A percentile compares a stretch with the other conserved stretches of the same genome.
Conservation (phyloP, 2,797 vertebrate genomes). For the Vireo griseus region DNA sequence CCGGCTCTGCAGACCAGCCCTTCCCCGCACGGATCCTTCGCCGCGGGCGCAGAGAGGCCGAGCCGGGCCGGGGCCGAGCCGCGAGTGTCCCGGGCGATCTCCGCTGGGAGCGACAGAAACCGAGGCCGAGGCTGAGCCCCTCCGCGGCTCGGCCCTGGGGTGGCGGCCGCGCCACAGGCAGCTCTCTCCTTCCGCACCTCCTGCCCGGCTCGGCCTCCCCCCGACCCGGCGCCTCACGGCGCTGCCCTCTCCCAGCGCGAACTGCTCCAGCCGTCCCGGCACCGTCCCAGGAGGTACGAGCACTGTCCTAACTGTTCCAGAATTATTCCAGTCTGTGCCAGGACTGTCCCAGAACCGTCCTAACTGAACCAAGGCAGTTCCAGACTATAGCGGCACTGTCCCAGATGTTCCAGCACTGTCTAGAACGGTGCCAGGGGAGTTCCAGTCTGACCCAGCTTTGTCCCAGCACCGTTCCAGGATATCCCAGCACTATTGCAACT, state of each 20-base stretch:
- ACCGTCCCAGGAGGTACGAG: not conserved
- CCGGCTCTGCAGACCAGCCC: not conserved
- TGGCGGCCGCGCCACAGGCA: not conserved
- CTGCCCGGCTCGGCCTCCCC: not conserved
- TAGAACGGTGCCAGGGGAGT: not conserved
- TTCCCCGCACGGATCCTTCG: not conserved
- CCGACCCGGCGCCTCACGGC: not conserved
- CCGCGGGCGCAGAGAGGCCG: not conserved
- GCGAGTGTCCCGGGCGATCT: not conserved
- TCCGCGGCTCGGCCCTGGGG: not conserved
- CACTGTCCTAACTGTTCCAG: not conserved
- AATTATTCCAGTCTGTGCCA: not conserved
- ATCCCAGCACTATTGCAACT: not conserved
- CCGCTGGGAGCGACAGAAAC: not conserved
- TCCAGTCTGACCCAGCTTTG: not conserved
- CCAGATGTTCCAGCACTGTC: not conserved
- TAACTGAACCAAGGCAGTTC: not conserved
- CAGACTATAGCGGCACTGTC: not conserved
- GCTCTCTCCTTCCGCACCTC: too few species aligned
- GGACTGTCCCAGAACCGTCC: not conserved
- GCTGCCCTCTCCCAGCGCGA: not conserved
- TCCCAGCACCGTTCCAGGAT: not conserved
- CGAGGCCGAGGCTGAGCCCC: not conserved
- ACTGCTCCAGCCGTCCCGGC: not conserved
- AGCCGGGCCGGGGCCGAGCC: not conserved